Conservation (phyloP, 2,113 vertebrate genomes). For the Syngnathoides biaculeatus region DNA sequence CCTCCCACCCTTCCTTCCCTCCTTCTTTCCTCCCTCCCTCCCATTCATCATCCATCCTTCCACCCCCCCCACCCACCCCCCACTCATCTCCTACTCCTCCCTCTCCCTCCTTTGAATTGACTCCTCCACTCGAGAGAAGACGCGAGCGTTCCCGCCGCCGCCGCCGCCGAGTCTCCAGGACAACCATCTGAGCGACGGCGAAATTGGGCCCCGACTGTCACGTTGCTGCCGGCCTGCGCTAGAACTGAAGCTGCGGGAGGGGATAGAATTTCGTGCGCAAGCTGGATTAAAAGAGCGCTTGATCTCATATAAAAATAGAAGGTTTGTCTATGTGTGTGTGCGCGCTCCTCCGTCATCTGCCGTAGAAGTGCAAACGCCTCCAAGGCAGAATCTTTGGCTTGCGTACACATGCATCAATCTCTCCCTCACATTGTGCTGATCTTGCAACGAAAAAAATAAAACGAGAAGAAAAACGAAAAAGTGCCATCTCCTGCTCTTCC, state of each 20-base stretch:
- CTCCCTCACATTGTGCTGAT: background rate
- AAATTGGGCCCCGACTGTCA: slow-evolving; percentile 19
- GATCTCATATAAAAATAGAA: background rate
- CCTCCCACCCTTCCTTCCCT: too few species aligned
- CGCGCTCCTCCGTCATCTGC: background rate
- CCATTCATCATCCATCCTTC: too few species aligned
- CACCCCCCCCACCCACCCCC: too few species aligned
- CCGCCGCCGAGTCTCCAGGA: slow-evolving; percentile 24
- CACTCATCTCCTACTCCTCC: too few species aligned
- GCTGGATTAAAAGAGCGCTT: background rate
- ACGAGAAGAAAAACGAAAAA: too few species aligned
- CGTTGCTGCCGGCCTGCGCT: background rate
- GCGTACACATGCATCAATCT: slow-evolving; percentile 4
- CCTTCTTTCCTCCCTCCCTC: too few species aligned
- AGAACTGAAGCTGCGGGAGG: slow-evolving; percentile 6
- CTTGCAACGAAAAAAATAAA: background rate
- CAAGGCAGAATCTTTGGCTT: background rate
- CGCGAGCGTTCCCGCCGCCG: too few species aligned
- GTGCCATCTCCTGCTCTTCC: background rate
- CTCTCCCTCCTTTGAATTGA: too few species aligned
- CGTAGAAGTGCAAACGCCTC: background rate
- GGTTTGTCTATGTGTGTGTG: background rate
- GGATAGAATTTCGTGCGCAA: background rate
- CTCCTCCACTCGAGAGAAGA: slow-evolving; percentile 27
- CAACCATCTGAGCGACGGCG: slow-evolving; percentile 17